phyloP scores from a whole-genome alignment of 2,797 vertebrate genomes.

The Cuculus canorus region DNA sequence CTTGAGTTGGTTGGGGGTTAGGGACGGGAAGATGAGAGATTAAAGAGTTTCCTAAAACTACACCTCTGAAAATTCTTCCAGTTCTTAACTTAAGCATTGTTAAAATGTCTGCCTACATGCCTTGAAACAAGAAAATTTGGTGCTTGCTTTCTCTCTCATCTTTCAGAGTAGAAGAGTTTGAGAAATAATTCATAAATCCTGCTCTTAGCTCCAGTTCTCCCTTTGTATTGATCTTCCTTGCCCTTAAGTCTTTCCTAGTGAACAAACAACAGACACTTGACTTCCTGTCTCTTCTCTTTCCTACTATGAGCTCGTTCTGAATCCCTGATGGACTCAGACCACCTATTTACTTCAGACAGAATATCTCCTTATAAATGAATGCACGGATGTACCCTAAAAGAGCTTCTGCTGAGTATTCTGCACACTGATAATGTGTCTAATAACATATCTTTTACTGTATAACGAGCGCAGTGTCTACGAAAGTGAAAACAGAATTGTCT shows the following conservation, averaged over 20 bases:
- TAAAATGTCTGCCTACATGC: neutral
- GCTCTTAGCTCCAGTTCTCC: constrained; percentile 3
- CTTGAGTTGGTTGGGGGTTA: neutral
- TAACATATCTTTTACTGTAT: neutral
- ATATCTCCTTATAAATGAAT: constrained; percentile 21
- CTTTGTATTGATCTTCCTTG: constrained; percentile 37
- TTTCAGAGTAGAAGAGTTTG: neutral
- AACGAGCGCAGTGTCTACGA: neutral
- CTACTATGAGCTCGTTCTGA: neutral
- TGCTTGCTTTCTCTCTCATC: neutral
- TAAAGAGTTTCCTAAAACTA: neutral
- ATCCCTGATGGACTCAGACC: neutral
- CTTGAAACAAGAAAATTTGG: neutral
- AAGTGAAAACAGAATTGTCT: neutral
- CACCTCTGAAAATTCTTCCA: neutral
- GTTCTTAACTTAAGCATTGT: neutral
- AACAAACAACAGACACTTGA: constrained; percentile 30
- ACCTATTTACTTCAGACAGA: neutral
- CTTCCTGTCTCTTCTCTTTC: neutral
- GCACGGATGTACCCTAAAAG: neutral
- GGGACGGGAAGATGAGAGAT: neutral
- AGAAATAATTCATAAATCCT: constrained; percentile 51
- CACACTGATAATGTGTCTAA: neutral
- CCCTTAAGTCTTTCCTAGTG: neutral
- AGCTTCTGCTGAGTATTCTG: neutral